Evolutionary conservation across 2,888 invertebrate species (phyloP), one percentile per base, ranked within the genome.

Genomic region (Ectropis crepuscularia): DNA sequence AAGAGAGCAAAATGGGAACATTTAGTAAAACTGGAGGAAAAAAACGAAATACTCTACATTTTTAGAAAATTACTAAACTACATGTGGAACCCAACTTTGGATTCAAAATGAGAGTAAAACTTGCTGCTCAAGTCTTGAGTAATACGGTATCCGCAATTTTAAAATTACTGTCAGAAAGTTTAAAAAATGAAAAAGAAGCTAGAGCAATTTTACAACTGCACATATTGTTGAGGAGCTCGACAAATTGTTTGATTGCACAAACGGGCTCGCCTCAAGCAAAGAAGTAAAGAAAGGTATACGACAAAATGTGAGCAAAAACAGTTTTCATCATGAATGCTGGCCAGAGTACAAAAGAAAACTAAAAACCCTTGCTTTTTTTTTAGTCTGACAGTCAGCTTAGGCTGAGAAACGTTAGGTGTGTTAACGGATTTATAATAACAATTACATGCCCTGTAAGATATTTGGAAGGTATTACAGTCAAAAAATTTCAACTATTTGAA

Each of bases 311-410:
- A 45, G 2, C 45, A 6, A 45, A 45, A 45, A 45, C 10, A 45
- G 45, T 45, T 45, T 45, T n/a, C 45, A 45, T n/a, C 45, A 45
- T n/a, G n/a, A n/a, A 45, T 8, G 45, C 9, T 45, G 45, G 45
- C 9, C 45, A 1, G 45, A 45, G 2, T 45, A 0, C 8, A 45
- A 45, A 45, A 45, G 45, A 45, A 45, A 45, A 45, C 45, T 45
- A 10, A 45, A n/a, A 6, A 45, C 45, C n/a, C 5, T 45, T 45
- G 1, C 9, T n/a, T 45, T 45, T 45, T n/a, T n/a, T 8, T 6
- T 6, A 45, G n/a, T 45, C 6, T 45, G 45, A 6, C n/a, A 45
- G 45, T 45, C 45, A 45, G 6, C 5, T 45, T n/a, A 45, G 45
- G n/a, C n/a, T 6, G n/a, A 6, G 45, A 45, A 6, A 45, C n/a